These are phyloP conservation scores for Sturnira hondurensis DNA, from an alignment of 2,113 vertebrate genomes.

Conservation along the genomic window DNA sequence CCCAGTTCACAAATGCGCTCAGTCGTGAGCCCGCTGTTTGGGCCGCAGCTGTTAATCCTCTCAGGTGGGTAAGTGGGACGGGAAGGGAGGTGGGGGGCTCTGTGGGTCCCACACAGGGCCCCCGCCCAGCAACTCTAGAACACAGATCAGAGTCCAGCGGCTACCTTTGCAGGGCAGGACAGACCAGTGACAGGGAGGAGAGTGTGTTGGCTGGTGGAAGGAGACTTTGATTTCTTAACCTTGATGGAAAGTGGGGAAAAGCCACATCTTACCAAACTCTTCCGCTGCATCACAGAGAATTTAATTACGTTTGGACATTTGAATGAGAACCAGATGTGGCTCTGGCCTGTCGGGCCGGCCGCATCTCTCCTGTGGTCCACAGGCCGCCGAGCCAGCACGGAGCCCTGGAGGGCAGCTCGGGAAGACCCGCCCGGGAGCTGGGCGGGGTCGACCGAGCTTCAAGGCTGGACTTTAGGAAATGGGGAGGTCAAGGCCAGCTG, in stretches of 20 bases:
- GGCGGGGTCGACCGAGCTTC: background rate
- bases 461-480: background rate
- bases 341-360: constrained; percentile 74
- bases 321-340: constrained; percentile 88
- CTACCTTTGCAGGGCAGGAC: background rate
- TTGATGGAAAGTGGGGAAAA: constrained; percentile 81
- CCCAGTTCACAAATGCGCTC: background rate
- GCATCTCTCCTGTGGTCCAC: constrained; percentile 79
- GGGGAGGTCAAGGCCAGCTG: background rate
- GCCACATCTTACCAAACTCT: constrained; percentile 84
- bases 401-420: constrained; percentile 72
- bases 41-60: background rate
- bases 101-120: background rate
- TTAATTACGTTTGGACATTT: constrained; percentile 85
- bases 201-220: constrained; percentile 26
- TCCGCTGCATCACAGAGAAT: constrained; percentile 81
- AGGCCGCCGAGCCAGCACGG: constrained; percentile 78
- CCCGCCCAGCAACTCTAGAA: background rate
- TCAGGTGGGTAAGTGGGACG: background rate
- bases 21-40: background rate
- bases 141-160: background rate
- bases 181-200: background rate
- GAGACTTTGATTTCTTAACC: constrained; percentile 81
- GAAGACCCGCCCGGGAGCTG: constrained; percentile 73
- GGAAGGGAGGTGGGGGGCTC: background rate